phyloP scores from a whole-genome alignment of 1,140 invertebrate species.

The Musca vetustissima region DNA sequence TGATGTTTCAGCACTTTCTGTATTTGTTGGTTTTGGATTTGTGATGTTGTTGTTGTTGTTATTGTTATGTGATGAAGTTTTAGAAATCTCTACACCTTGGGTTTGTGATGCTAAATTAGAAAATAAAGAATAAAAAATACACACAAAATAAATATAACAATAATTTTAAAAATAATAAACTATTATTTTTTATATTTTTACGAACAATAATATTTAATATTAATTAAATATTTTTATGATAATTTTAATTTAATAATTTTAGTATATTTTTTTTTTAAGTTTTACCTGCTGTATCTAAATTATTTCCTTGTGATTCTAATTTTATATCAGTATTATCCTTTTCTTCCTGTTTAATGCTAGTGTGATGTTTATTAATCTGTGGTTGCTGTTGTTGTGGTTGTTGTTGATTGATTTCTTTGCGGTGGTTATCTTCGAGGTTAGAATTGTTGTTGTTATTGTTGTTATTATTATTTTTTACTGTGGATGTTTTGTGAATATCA shows the following conservation, averaged over 20 bases:
- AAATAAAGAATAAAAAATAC: not conserved
- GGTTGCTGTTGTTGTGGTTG: not conserved
- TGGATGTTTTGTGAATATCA: slow-evolving; percentile 36
- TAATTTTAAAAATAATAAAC: too few species aligned
- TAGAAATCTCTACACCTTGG: slow-evolving; percentile 12
- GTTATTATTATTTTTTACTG: slow-evolving; percentile 19
- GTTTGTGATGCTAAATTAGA: slow-evolving; percentile 15
- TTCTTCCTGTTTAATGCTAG: slow-evolving; percentile 9
- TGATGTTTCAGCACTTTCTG: not conserved
- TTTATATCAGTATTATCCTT: not conserved
- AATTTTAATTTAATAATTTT: too few species aligned
- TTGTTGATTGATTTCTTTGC: slow-evolving; percentile 11
- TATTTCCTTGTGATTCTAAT: slow-evolving; percentile 19
- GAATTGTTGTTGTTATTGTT: slow-evolving; percentile 28
- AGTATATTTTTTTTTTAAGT: not conserved
- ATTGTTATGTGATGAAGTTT: slow-evolving; percentile 40
- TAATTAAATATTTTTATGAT: too few species aligned
- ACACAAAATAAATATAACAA: not conserved
- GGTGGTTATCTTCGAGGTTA: slow-evolving; percentile 24
- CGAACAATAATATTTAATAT: too few species aligned
- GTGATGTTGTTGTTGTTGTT: slow-evolving; percentile 17
- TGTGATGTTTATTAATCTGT: slow-evolving; percentile 19
- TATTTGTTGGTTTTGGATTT: slow-evolving; percentile 11
- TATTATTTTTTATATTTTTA: too few species aligned
- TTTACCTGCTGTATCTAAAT: not conserved